Evolutionary conservation across 1,140 invertebrate species (phyloP), one percentile per base, ranked within the genome.

Genomic region (Drosophila grimshawi): DNA sequence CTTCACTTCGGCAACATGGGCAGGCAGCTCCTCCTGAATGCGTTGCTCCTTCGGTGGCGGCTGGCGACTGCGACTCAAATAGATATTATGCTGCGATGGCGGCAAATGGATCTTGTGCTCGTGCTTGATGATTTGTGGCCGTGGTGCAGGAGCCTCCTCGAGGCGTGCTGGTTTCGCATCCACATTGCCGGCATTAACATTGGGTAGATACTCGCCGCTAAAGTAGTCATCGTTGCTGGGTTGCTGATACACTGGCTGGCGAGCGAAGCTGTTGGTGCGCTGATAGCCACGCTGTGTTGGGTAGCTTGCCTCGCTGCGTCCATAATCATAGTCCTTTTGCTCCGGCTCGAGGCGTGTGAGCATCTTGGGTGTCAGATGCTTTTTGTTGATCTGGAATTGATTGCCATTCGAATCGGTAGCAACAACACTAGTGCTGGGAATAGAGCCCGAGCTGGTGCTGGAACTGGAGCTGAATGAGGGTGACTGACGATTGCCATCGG

Each of bases 61-160:
- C 43, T 80, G 81, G 3, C 65, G 48, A 48, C 55, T 80, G 63
- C 76, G 82, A 1, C 79, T 78, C 37, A 92, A 8, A 37, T 91
- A 92, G 5, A 92, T 92, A 30, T 91, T 92, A 39, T 92, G 90
- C 69, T 92, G 90, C 3, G 90, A 88, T 5, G 90, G 83, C 6
- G 90, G 86, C 51, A 92, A 39, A 11, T 86, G 81, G n/a, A 92
- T 90, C 52, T 88, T 92, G 61, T 92, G 90, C 59, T 92, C 90
- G 33, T 92, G 90, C 65, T 91, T 92, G 29, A 92, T 92, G 46
- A 92, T 81, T 29, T 88, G 90, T 5, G 79, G 45, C 11, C 83
- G 79, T 45, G 64, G 70, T 29, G 72, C 52, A 43, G 59, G 68
- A 30, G 72, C 52, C 51, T 68, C 65, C 52, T 80, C 83, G 19